Evolutionary conservation across 2,113 vertebrate genomes (phyloP), one percentile per base, ranked within the genome.

Genomic region (Semnornis frantzii): DNA sequence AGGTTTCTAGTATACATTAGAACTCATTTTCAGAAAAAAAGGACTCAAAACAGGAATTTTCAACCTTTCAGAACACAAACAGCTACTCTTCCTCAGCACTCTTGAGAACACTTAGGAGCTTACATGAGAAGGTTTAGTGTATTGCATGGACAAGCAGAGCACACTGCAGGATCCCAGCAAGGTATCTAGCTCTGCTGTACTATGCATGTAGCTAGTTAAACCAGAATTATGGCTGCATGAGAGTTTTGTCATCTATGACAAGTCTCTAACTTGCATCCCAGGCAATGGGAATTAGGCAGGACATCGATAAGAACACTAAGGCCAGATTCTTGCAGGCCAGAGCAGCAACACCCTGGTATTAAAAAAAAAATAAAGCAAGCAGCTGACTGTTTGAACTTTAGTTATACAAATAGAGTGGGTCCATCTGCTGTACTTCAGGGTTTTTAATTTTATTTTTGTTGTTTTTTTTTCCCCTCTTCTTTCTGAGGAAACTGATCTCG

Each of bases 331-430:
- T 64, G 75, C 0, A 58, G 31, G 66, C 44, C 62, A 93, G 54
- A 90, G 86, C 23, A 92, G 19, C 59, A 79, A 82, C 55, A 85
- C 1, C 20, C n/a, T 65, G 33, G 31, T 80, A 9, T 50, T 91
- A 82, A 87, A 39, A 39, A 39, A 39, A 64, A 42, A 20, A 50
- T 33, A 31, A 85, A 86, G n/a, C 50, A 77, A 93, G 55, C 81
- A 72, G 68, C n/a, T 87, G 89, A 70, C 55, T 80, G 81, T 57
- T 89, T 58, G 59, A 90, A 85, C 37, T 72, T 77, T 66, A 60
- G 81, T 81, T 81, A 75, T 55, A 92, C 23, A 91, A 92, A 87
- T 59, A 89, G 17, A 75, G 86, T 86, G 37, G 54, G 83, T 69
- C 33, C 88, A 81, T 65, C 85, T 78, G 68, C 60, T 55, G 39